Evolutionary conservation across 2,888 invertebrate genomes (phyloP), one percentile per base, ranked within the genome.

Genomic region (Boloria selene): DNA sequence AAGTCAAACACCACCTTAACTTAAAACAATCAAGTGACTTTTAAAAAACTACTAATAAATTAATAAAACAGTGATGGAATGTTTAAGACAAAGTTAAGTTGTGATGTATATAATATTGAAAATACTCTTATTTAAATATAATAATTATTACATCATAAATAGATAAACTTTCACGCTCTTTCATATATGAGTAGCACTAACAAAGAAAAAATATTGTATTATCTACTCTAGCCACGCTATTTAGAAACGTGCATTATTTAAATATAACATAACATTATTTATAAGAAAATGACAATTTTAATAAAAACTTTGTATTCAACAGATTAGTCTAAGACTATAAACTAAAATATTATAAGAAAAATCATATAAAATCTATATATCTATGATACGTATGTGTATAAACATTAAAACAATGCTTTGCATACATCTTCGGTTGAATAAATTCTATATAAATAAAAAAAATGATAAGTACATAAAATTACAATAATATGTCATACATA

Each of bases 101-200:
- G 80, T 82, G 82, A 83, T 81, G 75, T 74, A 74, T 75, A 68
- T 77, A 77, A 80, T 79, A 77, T 81, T 83, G 77, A 80, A 83
- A 84, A 82, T 84, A 84, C 75, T 82, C 77, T 79, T 73, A 69
- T 66, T 68, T 76, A 74, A 67, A 75, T 77, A 74, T 69, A 70
- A 70, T 63, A 72, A 74, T 73, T 71, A 72, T 73, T 72, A 71
- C 70, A 65, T 68, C 67, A 65, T 71, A 68, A 72, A 71, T 74
- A 73, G 76, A 81, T 82, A 83, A 74, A 84, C 77, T 80, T 78
- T 82, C 77, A 80, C 80, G 79, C 75, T 73, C 80, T 74, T 79
- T 77, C 82, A 71, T 77, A 75, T 72, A 79, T 74, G 82, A 84
- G 83, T 78, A 85, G 83, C 83, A 84, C 82, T 80, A 80, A 76